Evolutionary conservation across 2,113 vertebrate species (phyloP).

Genomic region (Proterorhinus semilunaris): DNA sequence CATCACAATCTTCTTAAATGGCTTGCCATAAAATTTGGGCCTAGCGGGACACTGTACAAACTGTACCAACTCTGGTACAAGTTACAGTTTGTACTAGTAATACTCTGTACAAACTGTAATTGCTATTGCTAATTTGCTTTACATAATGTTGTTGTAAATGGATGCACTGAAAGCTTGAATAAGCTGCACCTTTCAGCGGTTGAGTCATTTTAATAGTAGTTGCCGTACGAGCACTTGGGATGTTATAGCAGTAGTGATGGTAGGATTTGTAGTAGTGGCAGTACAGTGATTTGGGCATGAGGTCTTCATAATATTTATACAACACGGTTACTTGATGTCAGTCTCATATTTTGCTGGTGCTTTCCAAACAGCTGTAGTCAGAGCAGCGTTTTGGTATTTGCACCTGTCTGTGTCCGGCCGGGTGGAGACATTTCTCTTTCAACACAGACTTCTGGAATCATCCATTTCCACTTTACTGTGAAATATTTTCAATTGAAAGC

Average conservation of each 20-base stretch:
- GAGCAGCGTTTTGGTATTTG: constrained; percentile 21
- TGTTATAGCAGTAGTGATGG: neutral
- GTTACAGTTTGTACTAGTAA: no score
- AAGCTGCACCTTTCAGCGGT: neutral
- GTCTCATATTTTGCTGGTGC: neutral
- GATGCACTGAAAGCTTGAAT: no score
- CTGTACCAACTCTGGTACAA: no score
- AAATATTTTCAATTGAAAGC: neutral
- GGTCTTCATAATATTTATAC: neutral
- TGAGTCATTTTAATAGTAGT: neutral
- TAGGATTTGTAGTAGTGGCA: neutral
- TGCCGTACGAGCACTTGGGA: neutral
- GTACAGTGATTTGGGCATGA: neutral
- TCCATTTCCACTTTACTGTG: neutral
- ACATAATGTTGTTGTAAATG: no score
- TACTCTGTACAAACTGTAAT: no score
- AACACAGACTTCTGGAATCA: neutral
- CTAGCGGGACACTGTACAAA: no score
- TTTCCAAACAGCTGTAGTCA: constrained; percentile 19
- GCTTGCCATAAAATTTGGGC: no score
- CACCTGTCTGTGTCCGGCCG: constrained; percentile 20
- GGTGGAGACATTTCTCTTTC: neutral
- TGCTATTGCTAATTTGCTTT: no score
- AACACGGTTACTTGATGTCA: neutral
- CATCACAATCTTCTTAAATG: neutral